Percentiles rank a stretch among this genome's conserved stretches.
phyloP scores from a whole-genome alignment of 2,888 invertebrate genomes.

The Hirtodrosophila trivittata region DNA sequence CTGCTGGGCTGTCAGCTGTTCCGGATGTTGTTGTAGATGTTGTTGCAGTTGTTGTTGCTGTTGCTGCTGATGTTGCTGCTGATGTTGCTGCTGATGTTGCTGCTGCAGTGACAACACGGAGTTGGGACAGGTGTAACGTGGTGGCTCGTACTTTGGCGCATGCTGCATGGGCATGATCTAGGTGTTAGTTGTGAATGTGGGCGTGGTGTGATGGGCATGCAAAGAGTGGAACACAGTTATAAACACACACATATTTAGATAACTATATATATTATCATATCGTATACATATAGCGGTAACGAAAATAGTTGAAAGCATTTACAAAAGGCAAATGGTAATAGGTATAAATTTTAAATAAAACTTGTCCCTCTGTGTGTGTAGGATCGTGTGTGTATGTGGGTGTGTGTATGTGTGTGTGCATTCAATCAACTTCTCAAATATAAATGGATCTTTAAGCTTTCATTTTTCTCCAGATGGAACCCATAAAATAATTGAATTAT shows the following conservation, averaged over 20 bases:
- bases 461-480: no score
- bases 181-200: slow-evolving; percentile 46
- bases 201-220: slow-evolving; percentile 57
- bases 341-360: neutral
- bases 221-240: slow-evolving; percentile 61
- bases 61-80: slow-evolving; percentile 53
- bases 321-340: neutral
- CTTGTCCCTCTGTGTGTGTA: neutral
- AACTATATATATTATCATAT: slow-evolving; percentile 17
- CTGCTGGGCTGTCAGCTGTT: slow-evolving; percentile 17
- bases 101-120: slow-evolving; percentile 81
- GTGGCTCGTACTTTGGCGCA: slow-evolving; percentile 83
- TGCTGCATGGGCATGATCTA: slow-evolving; percentile 83
- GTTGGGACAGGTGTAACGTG: slow-evolving; percentile 83
- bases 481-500: no score
- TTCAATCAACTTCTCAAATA: no score
- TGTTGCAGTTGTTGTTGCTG: slow-evolving; percentile 55
- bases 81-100: slow-evolving; percentile 70
- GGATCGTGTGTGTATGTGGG: neutral
- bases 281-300: neutral
- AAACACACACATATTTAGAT: slow-evolving; percentile 54
- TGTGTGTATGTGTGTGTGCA: neutral
- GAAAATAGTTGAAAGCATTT: neutral
- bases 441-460: no score
- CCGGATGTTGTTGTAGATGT: no score